Evolutionary conservation across 92 coral and sea anemone species (phyloP), one percentile per base, ranked within the genome.

Genomic region (Isaurus tuberculatus): DNA sequence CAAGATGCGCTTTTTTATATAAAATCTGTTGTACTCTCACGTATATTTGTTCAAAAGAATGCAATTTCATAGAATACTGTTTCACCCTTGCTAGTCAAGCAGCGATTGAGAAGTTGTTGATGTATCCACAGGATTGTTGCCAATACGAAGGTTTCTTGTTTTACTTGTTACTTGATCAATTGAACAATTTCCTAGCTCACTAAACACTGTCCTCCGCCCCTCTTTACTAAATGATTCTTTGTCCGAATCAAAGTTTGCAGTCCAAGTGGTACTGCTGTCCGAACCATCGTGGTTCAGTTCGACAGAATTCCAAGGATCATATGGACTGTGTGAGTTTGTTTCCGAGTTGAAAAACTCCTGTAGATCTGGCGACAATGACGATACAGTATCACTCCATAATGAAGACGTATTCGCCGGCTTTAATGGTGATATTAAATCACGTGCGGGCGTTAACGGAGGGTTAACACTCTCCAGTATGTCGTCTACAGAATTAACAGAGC

Each of bases 401-500:
- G 82, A 77, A 1, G 69, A n/a, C 53, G 69, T 57, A 43, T 4
- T 77, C 22, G 51, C 82, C 11, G 82, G 82, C 49, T 60, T 34
- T 36, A 77, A 77, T 11, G 82, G 82, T 16, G 82, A 77, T 77
- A 77, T 58, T 22, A 77, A 58, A 22, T 31, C 30, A 31, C 33
- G 69, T 26, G 82, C 23, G 5, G 70, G 82, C 1, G 82, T 77
- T 14, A 58, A 30, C 8, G 82, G 82, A 30, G 53, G 64, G 32
- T 60, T 57, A 1, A 77, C 82, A 30, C 82, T 58, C 32, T 77
- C 82, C 11, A 77, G 55, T 77, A 77, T 77, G 32, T 58, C 70
- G 70, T 77, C 82, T n/a, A 77, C 82, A 1, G 82, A 77, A 77
- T 77, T 77, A 22, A 77, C 55, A 4, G 70, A 77, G 64, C 70